Conservation (phyloP, 2,888 invertebrate genomes). For the Ornithoptera priamus region DNA sequence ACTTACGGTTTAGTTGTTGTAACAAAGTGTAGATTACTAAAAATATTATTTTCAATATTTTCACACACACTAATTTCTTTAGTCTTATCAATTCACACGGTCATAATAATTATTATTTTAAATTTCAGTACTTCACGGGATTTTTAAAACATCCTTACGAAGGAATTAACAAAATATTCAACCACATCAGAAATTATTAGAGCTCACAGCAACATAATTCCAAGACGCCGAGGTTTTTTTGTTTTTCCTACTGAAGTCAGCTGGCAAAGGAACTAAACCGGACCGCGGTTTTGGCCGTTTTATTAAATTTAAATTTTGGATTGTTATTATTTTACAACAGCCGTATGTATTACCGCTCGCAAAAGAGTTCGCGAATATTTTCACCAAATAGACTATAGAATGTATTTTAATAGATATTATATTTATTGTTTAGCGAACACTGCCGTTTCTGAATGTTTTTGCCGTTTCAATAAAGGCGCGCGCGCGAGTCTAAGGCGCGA, state of each 20-base stretch:
- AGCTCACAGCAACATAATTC: constrained; percentile 34
- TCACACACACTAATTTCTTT: not conserved
- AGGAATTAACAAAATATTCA: not conserved
- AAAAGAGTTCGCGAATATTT: constrained; percentile 53
- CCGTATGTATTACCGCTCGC: constrained; percentile 52
- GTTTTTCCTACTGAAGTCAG: constrained; percentile 49
- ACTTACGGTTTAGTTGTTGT: not conserved
- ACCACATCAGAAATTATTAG: constrained; percentile 37
- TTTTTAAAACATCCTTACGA: not conserved
- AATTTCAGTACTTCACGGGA: not conserved
- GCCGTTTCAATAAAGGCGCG: constrained; percentile 67
- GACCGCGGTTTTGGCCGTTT: constrained; percentile 56
- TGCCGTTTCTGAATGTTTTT: constrained; percentile 51
- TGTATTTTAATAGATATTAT: constrained; percentile 57
- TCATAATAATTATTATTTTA: not conserved
- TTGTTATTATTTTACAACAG: constrained; percentile 45
- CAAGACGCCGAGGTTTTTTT: constrained; percentile 34
- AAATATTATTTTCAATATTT: not conserved
- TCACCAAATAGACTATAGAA: constrained; percentile 45
- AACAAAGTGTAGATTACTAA: not conserved
- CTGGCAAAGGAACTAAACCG: constrained; percentile 56
- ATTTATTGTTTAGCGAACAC: constrained; percentile 56
- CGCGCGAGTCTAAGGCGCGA: constrained; percentile 64
- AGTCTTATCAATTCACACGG: not conserved
- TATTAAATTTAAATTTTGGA: constrained; percentile 51